Percentiles rank a stretch among this genome's conserved stretches.
Conservation (phyloP, 2,113 vertebrate species). For the Thalassoma bifasciatum region DNA sequence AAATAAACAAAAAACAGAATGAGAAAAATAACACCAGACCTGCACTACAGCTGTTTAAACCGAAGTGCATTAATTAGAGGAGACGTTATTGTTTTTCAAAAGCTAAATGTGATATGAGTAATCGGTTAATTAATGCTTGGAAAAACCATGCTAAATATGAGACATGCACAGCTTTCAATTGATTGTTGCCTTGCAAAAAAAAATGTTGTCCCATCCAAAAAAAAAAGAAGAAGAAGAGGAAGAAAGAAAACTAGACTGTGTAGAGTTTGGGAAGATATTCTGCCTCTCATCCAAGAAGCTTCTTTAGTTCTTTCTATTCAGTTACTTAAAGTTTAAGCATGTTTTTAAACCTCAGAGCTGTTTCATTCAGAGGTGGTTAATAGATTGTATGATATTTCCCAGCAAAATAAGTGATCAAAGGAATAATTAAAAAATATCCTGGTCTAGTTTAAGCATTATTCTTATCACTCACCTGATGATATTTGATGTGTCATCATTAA, state of each 20-base stretch:
- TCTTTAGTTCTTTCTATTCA: too few species aligned
- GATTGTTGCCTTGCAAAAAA: slow-evolving; percentile 7
- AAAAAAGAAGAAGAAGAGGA: background rate
- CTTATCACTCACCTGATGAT: too few species aligned
- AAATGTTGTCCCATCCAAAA: background rate
- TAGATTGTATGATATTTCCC: too few species aligned
- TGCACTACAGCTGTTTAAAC: too few species aligned
- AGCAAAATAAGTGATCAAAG: background rate
- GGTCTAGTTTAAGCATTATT: too few species aligned
- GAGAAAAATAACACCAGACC: background rate
- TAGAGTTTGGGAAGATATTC: too few species aligned
- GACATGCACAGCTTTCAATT: background rate
- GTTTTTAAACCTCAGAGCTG: background rate
- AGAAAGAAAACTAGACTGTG: too few species aligned
- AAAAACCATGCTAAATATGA: too few species aligned
- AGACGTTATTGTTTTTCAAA: background rate
- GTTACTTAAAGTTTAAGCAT: too few species aligned
- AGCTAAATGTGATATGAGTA: background rate
- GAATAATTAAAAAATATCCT: too few species aligned
- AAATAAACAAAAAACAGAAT: background rate
- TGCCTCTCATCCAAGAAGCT: too few species aligned
- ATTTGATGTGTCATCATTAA: too few species aligned
- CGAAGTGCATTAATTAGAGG: background rate
- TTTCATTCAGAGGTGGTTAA: background rate
- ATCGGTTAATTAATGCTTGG: background rate